phyloP scores from a whole-genome alignment of 1,140 invertebrate genomes.

The Bacillus rossius region DNA sequence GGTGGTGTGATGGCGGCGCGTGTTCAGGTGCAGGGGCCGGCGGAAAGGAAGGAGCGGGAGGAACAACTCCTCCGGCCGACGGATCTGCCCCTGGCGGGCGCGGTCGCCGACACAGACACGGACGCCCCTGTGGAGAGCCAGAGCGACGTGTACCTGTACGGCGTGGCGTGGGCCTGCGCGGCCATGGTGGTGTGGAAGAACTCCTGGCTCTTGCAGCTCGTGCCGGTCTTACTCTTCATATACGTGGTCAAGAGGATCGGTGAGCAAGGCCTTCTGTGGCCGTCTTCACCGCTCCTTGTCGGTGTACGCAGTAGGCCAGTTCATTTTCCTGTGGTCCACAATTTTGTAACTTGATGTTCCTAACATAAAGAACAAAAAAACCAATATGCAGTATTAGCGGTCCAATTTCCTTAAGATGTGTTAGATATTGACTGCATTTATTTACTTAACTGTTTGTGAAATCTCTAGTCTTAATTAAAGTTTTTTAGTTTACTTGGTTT shows the following conservation, averaged over 20 bases:
- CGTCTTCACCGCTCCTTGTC: too few relatives aligned
- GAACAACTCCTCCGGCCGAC: neutral
- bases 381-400: too few relatives aligned
- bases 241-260: constrained; percentile 55
- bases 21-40: neutral
- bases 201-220: constrained; percentile 59
- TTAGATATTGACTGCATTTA: too few relatives aligned
- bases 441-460: too few relatives aligned
- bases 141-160: constrained; percentile 58
- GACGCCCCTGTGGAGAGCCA: constrained; percentile 13
- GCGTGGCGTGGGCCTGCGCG: constrained; percentile 59
- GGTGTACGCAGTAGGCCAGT: too few relatives aligned
- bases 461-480: too few relatives aligned
- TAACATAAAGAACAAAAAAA: too few relatives aligned
- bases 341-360: too few relatives aligned
- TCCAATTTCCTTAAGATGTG: too few relatives aligned
- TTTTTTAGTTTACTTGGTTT: too few relatives aligned
- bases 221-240: constrained; percentile 59
- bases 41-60: neutral
- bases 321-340: too few relatives aligned
- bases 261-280: constrained; percentile 23
- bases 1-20: too few relatives aligned
- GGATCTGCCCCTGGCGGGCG: neutral
- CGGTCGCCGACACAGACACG: neutral
- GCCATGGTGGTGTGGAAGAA: constrained; percentile 66